Conservation (phyloP, 2,888 invertebrate genomes). For the Andrena bicolor region DNA sequence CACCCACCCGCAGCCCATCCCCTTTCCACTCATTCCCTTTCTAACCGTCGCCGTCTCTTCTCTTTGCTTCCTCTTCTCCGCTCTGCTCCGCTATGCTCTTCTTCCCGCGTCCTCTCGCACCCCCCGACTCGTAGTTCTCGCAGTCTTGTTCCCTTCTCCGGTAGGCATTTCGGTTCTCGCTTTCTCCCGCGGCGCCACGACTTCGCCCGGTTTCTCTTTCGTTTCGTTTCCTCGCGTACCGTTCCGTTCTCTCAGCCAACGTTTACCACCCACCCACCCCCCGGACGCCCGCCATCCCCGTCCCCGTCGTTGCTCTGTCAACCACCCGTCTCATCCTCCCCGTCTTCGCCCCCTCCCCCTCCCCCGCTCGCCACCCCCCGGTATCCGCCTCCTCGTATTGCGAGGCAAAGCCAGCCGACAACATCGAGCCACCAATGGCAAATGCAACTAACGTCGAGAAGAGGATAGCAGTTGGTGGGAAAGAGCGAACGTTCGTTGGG, state of each 20-base stretch:
- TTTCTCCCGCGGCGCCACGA: conserved; percentile 25
- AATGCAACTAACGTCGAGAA: conserved; percentile 59
- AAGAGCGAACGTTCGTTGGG: not conserved
- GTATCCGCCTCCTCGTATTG: conserved; percentile 57
- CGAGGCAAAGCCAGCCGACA: conserved; percentile 50
- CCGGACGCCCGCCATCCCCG: not conserved
- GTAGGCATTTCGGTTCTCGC: conserved; percentile 24
- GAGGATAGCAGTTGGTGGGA: conserved; percentile 36
- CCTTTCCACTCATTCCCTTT: conserved; percentile 60
- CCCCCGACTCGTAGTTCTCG: conserved; percentile 23
- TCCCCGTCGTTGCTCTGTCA: conserved; percentile 47
- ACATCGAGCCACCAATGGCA: conserved; percentile 59
- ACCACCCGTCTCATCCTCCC: conserved; percentile 42
- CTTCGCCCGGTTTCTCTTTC: conserved; percentile 17
- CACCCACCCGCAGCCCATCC: conserved; percentile 48
- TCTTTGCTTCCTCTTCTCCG: conserved; percentile 29
- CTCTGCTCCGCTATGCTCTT: conserved; percentile 22
- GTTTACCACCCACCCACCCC: too few relatives aligned
- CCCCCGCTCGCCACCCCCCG: conserved; percentile 40
- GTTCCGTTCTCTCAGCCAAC: conserved; percentile 29
- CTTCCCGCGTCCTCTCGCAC: conserved; percentile 7
- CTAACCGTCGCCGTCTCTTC: conserved; percentile 58
- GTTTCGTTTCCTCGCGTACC: conserved; percentile 41
- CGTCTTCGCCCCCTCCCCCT: conserved; percentile 41
- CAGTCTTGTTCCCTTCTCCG: conserved; percentile 23